Evolutionary conservation across 2,797 vertebrate species (phyloP), one percentile per base, ranked within the genome.

Genomic region (Rhynchotus rufescens): DNA sequence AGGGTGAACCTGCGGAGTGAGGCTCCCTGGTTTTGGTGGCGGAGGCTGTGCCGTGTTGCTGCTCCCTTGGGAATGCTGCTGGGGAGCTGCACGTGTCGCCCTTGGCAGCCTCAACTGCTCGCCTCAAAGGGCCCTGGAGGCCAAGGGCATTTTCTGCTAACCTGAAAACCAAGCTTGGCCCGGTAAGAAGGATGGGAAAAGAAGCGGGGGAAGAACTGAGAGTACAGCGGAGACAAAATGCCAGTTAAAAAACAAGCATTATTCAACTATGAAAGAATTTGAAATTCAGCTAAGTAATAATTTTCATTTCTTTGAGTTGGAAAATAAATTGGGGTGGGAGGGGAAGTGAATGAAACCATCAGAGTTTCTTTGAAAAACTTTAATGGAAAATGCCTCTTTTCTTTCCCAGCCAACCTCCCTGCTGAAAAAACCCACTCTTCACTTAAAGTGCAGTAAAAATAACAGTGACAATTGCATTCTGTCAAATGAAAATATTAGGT

Each of bases 1-100:
- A 7, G 56, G 2, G 3, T 26, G 65, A 32, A 10, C 1, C 1
- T 1, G 0, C 36, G 16, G 44, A 23, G 23, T 44, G 15, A 73
- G 61, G 54, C 32, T 88, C 42, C 4, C 11, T n/a, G 82, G 7
- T 25, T 83, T 34, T 36, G 61, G 44, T 26, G 84, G 3, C 49
- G 68, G 47, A 47, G 45, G 38, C 2, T 74, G 57, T 68, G 79
- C 40, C 1, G 1, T 0, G 12, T 34, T 0, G 0, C 52, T 26
- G 11, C 19, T 77, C 68, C 0, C 0, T 52, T 6, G 10, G 76
- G 76, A 61, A 25, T 25, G 47, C 60, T 54, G 59, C 84, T 54
- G 81, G 7, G 49, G 36, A 54, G 32, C 36, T 15, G 69, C 42
- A 66, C 17, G 0, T 49, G 68, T 42, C 56, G 62, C 60, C 44